Evolutionary conservation across 2,888 invertebrate species (phyloP), one percentile per base, ranked within the genome.

Genomic region (Notocelia uddmanniana): DNA sequence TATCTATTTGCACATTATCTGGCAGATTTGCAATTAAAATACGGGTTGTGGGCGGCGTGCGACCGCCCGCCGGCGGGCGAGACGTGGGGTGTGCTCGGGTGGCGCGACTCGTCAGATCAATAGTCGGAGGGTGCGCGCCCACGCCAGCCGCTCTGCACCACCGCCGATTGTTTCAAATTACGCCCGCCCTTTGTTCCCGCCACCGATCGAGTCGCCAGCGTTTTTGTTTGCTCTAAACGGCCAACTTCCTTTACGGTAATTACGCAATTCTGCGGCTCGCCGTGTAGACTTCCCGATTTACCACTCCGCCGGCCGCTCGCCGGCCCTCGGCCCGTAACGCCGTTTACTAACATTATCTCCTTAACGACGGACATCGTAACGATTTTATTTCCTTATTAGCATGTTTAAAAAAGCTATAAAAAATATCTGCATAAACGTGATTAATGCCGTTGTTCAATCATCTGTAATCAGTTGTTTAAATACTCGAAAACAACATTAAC

Each of bases 1-100:
- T 93, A 93, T 93, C 92, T 93, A 92, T 93, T 93, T 93, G 91
- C 91, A 89, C 92, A 92, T 93, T 92, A 93, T 92, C 93, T 92
- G 89, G 91, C 90, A 92, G 92, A 93, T 93, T 93, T 93, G 92
- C 93, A 93, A 93, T 93, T 93, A 93, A 93, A 93, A 93, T 92
- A 90, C 86, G 91, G 91, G 90, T 87, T 89, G 89, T 88, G 76
- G 78, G 77, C 78, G 73, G 76, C 73, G 77, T 79, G 69, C 62
- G 77, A 76, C 77, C 76, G 74, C 62, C 79, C 76, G 59, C 82
- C 81, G 81, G 10, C 64, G 37, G 64, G 86, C 84, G 87, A 83
- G 86, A 86, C 89, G 89, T 81, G 52, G 64, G 76, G 76, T 81
- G 78, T 77, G 78, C 81, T 77, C 62, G 69, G 74, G 68, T 62